Evolutionary conservation across 2,888 invertebrate species (phyloP), one percentile per base, ranked within the genome.

Genomic region (Drosophila fungiperda): DNA sequence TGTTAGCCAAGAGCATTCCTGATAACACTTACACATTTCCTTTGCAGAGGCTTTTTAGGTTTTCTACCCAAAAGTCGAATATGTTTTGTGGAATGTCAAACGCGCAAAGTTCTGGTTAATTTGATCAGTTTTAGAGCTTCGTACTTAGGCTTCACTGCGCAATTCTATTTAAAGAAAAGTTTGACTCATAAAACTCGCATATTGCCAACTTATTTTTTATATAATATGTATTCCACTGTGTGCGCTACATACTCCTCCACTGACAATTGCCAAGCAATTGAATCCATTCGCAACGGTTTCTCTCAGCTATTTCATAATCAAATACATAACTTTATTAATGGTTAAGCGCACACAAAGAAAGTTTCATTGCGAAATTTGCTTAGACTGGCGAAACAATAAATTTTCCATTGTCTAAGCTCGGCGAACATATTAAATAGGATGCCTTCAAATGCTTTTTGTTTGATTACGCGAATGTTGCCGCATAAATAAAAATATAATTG

Each of bases 401-500:
- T 89, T 87, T 69, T 53, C 64, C 74, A 83, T 85, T 85, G 86
- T 86, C 82, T 81, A 45, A 61, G 55, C 61, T 11, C 38, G 49
- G 32, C 1, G 11, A 20, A 48, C 7, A 33, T 32, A 17, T 54
- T 50, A 15, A 55, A 58, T 68, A 75, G 49, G 70, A 68, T 68
- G 59, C 55, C 32, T 57, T 17, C 35, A 17, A n/a, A 40, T 73
- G 78, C 73, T 78, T 76, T 86, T 88, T 82, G 89, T 83, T 45
- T 78, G 80, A 89, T 81, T 83, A 81, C 80, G 85, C 76, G 89
- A 87, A 85, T 87, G 87, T 75, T 83, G 81, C 66, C 83, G 87
- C 87, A 87, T 87, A 87, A 87, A 87, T 87, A 87, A 82, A 83
- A 84, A 78, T 81, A 87, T 85, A 89, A 87, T 87, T 89, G 85